phyloP scores from a whole-genome alignment of 2,888 invertebrate genomes.

The Thereva unica region DNA sequence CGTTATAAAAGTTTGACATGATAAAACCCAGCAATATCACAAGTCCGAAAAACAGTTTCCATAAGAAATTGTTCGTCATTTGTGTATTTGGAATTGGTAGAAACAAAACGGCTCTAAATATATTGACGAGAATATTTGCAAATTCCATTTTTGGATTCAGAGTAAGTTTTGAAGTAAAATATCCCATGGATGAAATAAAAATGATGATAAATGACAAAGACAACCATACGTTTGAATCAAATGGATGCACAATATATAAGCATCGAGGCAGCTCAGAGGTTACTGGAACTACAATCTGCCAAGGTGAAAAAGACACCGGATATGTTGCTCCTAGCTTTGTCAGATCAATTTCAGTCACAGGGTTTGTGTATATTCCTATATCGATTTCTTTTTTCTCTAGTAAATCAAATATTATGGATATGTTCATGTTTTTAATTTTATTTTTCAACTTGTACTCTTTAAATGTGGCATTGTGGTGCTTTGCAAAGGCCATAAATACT shows the following conservation, averaged over 20 bases:
- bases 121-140: too few species aligned
- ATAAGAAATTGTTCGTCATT: too few species aligned
- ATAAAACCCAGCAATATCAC: too few species aligned
- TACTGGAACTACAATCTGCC: constrained; percentile 14
- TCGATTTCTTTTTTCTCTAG: constrained; percentile 6
- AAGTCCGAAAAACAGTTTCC: too few species aligned
- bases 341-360: constrained; percentile 5
- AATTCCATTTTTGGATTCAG: too few species aligned
- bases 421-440: neutral
- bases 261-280: neutral
- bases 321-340: constrained; percentile 7
- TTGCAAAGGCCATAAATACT: neutral
- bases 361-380: constrained; percentile 9
- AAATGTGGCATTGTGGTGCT: constrained; percentile 16
- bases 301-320: neutral
- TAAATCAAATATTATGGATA: constrained; percentile 3
- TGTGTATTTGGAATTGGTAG: too few species aligned
- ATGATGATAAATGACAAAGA: too few species aligned
- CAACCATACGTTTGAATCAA: neutral
- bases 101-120: too few species aligned
- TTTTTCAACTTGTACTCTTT: neutral
- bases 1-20: too few species aligned
- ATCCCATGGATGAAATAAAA: neutral
- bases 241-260: neutral
- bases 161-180: too few species aligned